Evolutionary conservation across 2,113 vertebrate species (phyloP).

Genomic region (Nannobrachium achirus): DNA sequence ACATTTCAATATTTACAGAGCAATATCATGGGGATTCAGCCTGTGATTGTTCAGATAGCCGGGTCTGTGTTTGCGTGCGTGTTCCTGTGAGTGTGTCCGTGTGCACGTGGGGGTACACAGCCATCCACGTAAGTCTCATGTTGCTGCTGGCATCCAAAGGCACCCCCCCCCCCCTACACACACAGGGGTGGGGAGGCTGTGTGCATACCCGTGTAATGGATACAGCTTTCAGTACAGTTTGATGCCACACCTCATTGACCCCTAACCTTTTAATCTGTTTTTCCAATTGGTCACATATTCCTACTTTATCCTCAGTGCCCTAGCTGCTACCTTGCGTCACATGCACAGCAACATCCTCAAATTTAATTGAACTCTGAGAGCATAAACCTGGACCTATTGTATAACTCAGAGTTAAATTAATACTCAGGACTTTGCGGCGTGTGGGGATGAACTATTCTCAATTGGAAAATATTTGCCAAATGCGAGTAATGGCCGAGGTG

Average conservation of each 20-base stretch:
- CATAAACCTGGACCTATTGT: too few relatives aligned
- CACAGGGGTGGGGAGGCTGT: constrained; percentile 27
- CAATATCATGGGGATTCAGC: not conserved
- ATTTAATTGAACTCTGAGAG: too few relatives aligned
- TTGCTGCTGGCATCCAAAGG: constrained; percentile 59
- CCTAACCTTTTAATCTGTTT: constrained; percentile 63
- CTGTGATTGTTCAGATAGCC: not conserved
- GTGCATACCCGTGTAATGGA: constrained; percentile 63
- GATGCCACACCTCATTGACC: constrained; percentile 71
- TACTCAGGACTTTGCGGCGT: too few relatives aligned
- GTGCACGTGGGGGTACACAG: constrained; percentile 8
- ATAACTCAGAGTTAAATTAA: too few relatives aligned
- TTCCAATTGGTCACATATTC: constrained; percentile 72
- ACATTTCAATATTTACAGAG: too few relatives aligned
- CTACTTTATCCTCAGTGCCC: constrained; percentile 25
- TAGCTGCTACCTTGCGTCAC: constrained; percentile 17
- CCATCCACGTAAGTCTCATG: constrained; percentile 43
- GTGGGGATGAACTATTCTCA: constrained; percentile 26
- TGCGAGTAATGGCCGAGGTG: constrained; percentile 5
- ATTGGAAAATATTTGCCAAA: constrained; percentile 46
- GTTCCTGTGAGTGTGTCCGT: not conserved
- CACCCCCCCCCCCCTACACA: too few relatives aligned
- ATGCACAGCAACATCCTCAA: not conserved
- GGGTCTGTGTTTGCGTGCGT: not conserved
- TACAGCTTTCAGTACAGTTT: constrained; percentile 60